A percentile compares a stretch with the other conserved stretches of the same genome.
These are phyloP conservation scores for Cheirogaleus medius DNA, from an alignment of 2,113 vertebrate genomes.

Conservation along the genomic window DNA sequence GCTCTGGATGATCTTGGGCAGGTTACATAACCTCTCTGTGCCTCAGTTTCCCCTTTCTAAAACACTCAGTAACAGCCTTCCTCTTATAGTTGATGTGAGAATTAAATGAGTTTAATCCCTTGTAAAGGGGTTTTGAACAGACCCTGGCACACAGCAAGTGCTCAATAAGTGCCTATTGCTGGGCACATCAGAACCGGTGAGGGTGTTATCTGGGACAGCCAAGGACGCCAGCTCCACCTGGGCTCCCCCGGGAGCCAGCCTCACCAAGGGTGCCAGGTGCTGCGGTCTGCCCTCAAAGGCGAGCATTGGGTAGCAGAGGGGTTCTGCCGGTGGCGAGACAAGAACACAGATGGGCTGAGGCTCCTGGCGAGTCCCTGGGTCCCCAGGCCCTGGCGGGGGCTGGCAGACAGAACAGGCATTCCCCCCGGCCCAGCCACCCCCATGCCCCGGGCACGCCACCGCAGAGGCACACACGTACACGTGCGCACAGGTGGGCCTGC, in stretches of 20 bases:
- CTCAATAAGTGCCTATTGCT: not conserved
- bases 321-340: slow-evolving; percentile 46
- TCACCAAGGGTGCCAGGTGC: slow-evolving; percentile 67
- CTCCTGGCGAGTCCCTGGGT: slow-evolving; percentile 58
- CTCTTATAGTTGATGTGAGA: not conserved
- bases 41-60: not conserved
- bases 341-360: slow-evolving; percentile 69
- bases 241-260: slow-evolving; percentile 42
- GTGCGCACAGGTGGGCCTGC: slow-evolving; percentile 62
- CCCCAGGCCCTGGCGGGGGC: slow-evolving; percentile 69
- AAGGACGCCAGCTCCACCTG: slow-evolving; percentile 53
- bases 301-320: slow-evolving; percentile 61
- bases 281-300: slow-evolving; percentile 65
- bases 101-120: not conserved
- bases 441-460: not conserved
- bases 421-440: slow-evolving; percentile 2
- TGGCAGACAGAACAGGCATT: slow-evolving; percentile 62
- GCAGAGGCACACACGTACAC: not conserved
- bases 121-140: not conserved
- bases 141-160: slow-evolving; percentile 1
- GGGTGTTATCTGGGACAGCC: slow-evolving; percentile 69
- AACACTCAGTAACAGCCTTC: not conserved
- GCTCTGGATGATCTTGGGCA: not conserved
- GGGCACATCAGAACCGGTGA: not conserved
- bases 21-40: not conserved